Base-by-base conservation (phyloP, 1,140 invertebrate genomes). In the Neodiprion pinetum region DNA sequence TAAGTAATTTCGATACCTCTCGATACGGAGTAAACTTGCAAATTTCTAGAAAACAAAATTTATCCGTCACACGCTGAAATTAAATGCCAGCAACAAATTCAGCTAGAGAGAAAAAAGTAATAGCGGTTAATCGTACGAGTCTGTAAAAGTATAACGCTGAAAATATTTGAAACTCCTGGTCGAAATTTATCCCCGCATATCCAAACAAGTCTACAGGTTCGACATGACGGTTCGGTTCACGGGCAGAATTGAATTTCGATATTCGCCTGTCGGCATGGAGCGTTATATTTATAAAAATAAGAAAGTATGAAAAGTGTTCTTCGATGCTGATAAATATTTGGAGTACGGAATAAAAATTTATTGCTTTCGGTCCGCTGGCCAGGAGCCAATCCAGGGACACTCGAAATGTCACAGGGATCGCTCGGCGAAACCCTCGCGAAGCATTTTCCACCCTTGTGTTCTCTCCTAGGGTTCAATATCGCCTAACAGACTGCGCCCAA, bases 291-390 rank as follows among this genome's bases (percentile, higher is more conserved):
- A 61, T 61, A 61, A 8, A 61, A 61, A 61, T 61, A 61, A 61
- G 53, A 61, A 61, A 61, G 53, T 9, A 12, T 0, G 53, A 61
- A 61, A 12, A 12, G 53, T 61, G 3, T 61, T 11, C 53, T 61
- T 17, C 53, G 53, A 61, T 61, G 53, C 53, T 61, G 53, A 61
- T 61, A 61, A 61, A 61, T 61, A 61, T 61, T 61, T 61, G 53
- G 11, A 61, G 53, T 61, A 61, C 53, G 53, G n/a, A 61, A 61
- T 61, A 61, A 9, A 61, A 61, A 61, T 61, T 61, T 61, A 61
- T 61, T 61, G 53, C 53, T 61, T 61, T 61, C 53, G 53, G 53
- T 61, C 53, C 53, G 53, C 9, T 14, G 53, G 53, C 53, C n/a
- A 1, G 0, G 53, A 61, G 53, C 53, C 53, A 61, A 17, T 61